phyloP scores from a whole-genome alignment of 2,797 vertebrate species.

The Gymnothorax javanicus region DNA sequence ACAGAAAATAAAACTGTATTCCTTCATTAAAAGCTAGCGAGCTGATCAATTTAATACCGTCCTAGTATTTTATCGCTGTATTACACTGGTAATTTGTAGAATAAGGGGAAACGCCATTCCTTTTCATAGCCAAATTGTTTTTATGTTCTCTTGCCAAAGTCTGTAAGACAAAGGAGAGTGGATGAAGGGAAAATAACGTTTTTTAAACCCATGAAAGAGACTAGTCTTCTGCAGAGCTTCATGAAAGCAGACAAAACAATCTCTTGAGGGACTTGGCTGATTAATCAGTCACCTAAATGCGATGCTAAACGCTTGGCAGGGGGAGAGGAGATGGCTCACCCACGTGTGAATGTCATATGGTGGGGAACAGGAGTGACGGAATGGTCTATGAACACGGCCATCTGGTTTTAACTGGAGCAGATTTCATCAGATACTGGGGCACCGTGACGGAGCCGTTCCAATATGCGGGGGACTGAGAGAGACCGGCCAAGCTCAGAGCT shows the following conservation, averaged over 20 bases:
- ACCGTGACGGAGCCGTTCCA: slow-evolving; percentile 73
- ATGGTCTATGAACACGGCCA: slow-evolving; percentile 71
- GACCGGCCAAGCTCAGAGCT: slow-evolving; percentile 45
- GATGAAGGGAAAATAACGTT: not conserved
- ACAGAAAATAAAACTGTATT: too few species aligned
- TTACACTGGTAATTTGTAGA: slow-evolving; percentile 12
- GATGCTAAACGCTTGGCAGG: slow-evolving; percentile 69
- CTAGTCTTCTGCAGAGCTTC: not conserved
- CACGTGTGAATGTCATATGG: slow-evolving; percentile 79
- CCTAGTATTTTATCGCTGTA: not conserved
- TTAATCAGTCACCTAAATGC: slow-evolving; percentile 69
- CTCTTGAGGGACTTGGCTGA: slow-evolving; percentile 69
- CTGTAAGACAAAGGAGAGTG: not conserved
- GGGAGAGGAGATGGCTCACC: slow-evolving; percentile 64
- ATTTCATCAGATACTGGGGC: slow-evolving; percentile 76
- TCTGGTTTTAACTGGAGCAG: slow-evolving; percentile 79
- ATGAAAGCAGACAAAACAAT: slow-evolving; percentile 47
- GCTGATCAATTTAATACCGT: not conserved
- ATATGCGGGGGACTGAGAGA: slow-evolving; percentile 61
- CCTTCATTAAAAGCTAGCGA: not conserved
- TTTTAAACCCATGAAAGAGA: not conserved
- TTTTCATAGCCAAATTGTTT: not conserved
- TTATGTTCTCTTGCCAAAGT: slow-evolving; percentile 7
- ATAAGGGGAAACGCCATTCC: not conserved
- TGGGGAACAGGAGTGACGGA: slow-evolving; percentile 73